Percentiles rank a stretch among this genome's conserved stretches.
phyloP scores from a whole-genome alignment of 2,113 vertebrate species.

The Rhinoderma darwinii region DNA sequence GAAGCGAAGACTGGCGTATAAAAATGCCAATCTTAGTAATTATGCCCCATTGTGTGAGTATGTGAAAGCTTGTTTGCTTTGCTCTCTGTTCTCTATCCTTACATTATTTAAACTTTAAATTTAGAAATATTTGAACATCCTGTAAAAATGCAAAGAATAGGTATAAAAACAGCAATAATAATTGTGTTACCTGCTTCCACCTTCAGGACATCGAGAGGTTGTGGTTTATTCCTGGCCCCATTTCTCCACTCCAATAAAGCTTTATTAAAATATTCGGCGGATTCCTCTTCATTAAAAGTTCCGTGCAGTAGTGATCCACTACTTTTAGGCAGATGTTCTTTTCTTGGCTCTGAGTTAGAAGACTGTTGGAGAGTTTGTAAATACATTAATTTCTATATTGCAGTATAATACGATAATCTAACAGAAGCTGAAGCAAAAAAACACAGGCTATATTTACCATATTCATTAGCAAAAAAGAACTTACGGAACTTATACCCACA shows the following conservation, averaged over 20 bases:
- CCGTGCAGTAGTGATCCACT: slow-evolving; percentile 68
- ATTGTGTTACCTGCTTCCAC: slow-evolving; percentile 72
- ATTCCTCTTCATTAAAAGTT: slow-evolving; percentile 77
- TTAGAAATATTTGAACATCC: neutral
- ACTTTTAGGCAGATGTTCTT: slow-evolving; percentile 17
- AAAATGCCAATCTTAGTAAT: too few relatives aligned
- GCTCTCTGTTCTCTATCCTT: neutral
- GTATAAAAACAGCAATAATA: neutral
- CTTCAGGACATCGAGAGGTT: slow-evolving; percentile 20
- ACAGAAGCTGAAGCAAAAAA: neutral
- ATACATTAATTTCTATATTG: neutral
- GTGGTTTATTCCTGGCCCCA: slow-evolving; percentile 13
- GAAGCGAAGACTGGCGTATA: too few relatives aligned
- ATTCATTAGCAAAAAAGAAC: too few relatives aligned
- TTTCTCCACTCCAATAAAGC: slow-evolving; percentile 79
- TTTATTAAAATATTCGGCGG: slow-evolving; percentile 80
- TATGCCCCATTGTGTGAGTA: neutral
- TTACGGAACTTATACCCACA: too few relatives aligned
- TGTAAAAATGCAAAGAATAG: neutral
- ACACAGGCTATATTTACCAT: too few relatives aligned
- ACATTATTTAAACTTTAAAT: neutral
- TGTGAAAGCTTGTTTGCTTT: neutral
- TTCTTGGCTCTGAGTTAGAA: slow-evolving; percentile 46
- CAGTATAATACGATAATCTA: neutral
- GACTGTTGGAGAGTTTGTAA: slow-evolving; percentile 66